Percentiles rank a stretch among this genome's conserved stretches.
Conservation (phyloP, 2,113 vertebrate genomes). For the Erythrolamprus reginae region DNA sequence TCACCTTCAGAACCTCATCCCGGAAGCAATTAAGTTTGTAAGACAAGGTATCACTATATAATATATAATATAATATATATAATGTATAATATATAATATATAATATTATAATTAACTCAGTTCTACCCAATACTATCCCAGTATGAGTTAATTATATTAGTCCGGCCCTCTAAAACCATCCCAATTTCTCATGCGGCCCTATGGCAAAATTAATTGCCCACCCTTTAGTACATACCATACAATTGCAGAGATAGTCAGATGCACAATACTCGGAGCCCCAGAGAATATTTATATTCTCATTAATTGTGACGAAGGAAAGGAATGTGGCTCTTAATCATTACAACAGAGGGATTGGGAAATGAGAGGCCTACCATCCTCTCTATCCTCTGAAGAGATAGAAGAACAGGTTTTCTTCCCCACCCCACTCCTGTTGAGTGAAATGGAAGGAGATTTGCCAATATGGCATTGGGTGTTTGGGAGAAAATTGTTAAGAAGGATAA, state of each 20-base stretch:
- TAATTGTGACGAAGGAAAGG: not conserved
- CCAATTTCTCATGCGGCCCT: too few relatives aligned
- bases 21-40: too few relatives aligned
- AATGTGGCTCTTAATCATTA: not conserved
- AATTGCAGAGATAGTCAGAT: not conserved
- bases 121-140: too few relatives aligned
- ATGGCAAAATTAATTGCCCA: too few relatives aligned
- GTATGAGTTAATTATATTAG: too few relatives aligned
- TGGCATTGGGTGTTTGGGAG: not conserved
- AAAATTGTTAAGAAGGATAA: not conserved
- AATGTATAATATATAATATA: too few relatives aligned
- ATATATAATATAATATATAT: too few relatives aligned
- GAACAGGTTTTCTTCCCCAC: not conserved
- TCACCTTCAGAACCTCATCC: too few relatives aligned
- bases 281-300: not conserved
- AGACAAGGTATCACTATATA: too few relatives aligned
- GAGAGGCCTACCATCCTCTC: not conserved
- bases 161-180: too few relatives aligned
- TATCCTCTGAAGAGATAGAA: not conserved
- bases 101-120: too few relatives aligned
- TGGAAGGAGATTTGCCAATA: not conserved
- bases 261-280: not conserved
- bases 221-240: not conserved
- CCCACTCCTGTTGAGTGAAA: not conserved
- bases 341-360: not conserved